Conservation (phyloP, 2,113 vertebrate species). For the Reinhardtius hippoglossoides region DNA sequence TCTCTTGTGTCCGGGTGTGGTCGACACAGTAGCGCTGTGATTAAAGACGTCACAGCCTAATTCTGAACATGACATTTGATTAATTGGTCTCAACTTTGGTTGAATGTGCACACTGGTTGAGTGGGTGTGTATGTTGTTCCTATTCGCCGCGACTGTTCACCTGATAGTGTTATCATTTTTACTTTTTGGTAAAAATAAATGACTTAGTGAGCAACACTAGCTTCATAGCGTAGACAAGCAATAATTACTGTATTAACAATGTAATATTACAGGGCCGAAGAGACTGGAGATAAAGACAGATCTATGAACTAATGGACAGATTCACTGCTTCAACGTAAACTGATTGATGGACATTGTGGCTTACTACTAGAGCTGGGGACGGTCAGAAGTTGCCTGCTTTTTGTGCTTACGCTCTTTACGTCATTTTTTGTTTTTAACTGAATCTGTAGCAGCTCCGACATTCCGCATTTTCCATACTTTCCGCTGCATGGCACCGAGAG, state of each 20-base stretch:
- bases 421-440: constrained; percentile 53
- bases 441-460: constrained; percentile 66
- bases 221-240: constrained; percentile 82
- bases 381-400: constrained; percentile 39
- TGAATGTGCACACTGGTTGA: constrained; percentile 11
- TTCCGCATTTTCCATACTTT: constrained; percentile 30
- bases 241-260: constrained; percentile 69
- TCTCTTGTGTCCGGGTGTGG: constrained; percentile 47
- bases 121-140: constrained; percentile 38
- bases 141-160: constrained; percentile 58
- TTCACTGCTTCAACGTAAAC: constrained; percentile 17
- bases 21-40: constrained; percentile 11
- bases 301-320: constrained; percentile 4
- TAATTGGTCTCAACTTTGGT: constrained; percentile 14
- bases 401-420: constrained; percentile 47
- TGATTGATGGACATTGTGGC: constrained; percentile 24
- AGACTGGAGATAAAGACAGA: constrained; percentile 9
- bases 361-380: neutral
- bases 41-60: constrained; percentile 3
- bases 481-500: constrained; percentile 1
- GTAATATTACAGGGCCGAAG: constrained; percentile 23
- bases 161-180: constrained; percentile 63
- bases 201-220: constrained; percentile 58
- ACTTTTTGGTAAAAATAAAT: constrained; percentile 64
- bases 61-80: neutral